Evolutionary conservation across 2,888 invertebrate genomes (phyloP).

Genomic region (Drymonia ruficornis): DNA sequence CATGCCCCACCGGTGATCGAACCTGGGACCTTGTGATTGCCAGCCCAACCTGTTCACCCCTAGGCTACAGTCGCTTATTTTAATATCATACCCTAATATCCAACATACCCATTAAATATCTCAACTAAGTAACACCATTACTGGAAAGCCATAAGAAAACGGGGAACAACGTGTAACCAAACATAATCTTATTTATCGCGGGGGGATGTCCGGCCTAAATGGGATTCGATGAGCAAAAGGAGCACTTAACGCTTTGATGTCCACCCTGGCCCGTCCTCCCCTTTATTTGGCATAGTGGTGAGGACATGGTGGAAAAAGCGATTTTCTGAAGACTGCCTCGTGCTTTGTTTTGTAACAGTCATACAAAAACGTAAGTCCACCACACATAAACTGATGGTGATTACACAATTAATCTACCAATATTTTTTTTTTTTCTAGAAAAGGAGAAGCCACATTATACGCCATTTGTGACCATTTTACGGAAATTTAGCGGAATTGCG

Average conservation of each 20-base stretch:
- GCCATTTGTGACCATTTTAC: no score
- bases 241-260: slow-evolving; percentile 84
- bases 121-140: slow-evolving; percentile 40
- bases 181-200: slow-evolving; percentile 81
- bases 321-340: slow-evolving; percentile 7
- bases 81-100: slow-evolving; percentile 24
- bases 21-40: no score
- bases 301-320: slow-evolving; percentile 23
- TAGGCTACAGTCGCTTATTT: no score
- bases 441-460: no score
- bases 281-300: slow-evolving; percentile 49
- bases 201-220: slow-evolving; percentile 67
- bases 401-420: no score
- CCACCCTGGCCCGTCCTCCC: slow-evolving; percentile 66
- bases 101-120: slow-evolving; percentile 33
- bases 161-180: slow-evolving; percentile 52
- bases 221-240: slow-evolving; percentile 71
- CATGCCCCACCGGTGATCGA: no score
- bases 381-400: no score
- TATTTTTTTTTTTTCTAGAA: no score
- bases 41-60: no score
- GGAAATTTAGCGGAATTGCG: no score
- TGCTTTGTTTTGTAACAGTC: no score
- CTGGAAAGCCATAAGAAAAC: slow-evolving; percentile 53
- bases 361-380: no score